These are phyloP conservation scores for Chaetorhynchus papuensis DNA, from an alignment of 2,113 vertebrate species.

Conservation along the genomic window DNA sequence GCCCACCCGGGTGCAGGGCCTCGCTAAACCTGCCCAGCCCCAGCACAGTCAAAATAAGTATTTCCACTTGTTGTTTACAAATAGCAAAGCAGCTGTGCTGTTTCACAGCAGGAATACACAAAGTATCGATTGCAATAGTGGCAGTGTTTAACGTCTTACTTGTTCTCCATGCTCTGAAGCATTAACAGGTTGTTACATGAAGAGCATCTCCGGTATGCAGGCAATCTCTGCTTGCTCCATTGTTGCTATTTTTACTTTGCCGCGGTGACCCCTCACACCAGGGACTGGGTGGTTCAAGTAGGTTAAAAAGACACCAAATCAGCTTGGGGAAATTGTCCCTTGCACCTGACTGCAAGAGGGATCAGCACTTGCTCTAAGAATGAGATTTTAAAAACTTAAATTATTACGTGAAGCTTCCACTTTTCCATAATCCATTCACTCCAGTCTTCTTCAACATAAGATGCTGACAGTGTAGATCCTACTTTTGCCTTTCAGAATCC, in stretches of 20 bases:
- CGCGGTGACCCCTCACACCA: neutral
- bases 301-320: accelerated
- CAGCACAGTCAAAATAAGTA: neutral
- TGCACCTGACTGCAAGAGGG: neutral
- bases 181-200: neutral
- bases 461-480: neutral
- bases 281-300: neutral
- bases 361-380: neutral
- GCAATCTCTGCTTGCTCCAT: neutral
- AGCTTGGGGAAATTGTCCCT: neutral
- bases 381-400: neutral
- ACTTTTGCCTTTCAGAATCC: neutral
- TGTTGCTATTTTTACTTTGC: neutral
- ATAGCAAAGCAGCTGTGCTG: accelerated
- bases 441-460: neutral
- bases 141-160: accelerated
- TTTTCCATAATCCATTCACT: neutral
- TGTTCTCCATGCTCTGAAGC: neutral
- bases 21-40: neutral
- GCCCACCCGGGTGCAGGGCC: accelerated
- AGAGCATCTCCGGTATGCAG: neutral
- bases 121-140: too few species aligned
- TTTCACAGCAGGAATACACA: neutral
- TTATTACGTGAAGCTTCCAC: neutral
- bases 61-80: neutral